Evolutionary conservation across 2,113 vertebrate genomes (phyloP).

Genomic region (Bettongia penicillata): DNA sequence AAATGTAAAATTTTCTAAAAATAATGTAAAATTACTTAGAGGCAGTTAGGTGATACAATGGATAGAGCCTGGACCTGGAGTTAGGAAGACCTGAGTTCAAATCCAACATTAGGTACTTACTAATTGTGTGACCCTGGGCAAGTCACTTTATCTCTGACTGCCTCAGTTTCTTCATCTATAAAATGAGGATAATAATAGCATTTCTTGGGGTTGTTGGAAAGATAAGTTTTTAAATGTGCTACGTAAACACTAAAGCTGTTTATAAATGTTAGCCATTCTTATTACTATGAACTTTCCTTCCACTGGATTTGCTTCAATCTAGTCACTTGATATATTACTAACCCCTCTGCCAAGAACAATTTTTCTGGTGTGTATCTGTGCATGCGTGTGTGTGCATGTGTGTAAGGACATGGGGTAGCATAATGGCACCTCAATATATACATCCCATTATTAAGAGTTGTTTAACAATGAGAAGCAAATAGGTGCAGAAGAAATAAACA

Average conservation of each 20-base stretch:
- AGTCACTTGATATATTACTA: not conserved
- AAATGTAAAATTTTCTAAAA: too few species aligned
- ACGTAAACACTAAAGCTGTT: not conserved
- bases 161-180: not conserved
- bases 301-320: not conserved
- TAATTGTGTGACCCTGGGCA: not conserved
- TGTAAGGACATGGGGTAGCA: not conserved
- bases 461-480: not conserved
- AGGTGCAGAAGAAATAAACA: not conserved
- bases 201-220: not conserved
- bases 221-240: not conserved
- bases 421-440: not conserved
- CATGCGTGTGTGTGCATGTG: not conserved
- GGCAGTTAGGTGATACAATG: not conserved
- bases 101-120: not conserved
- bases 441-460: not conserved
- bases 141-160: not conserved
- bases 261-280: not conserved
- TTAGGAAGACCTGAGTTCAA: not conserved
- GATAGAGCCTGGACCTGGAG: not conserved
- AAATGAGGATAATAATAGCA: not conserved
- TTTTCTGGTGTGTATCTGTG: not conserved
- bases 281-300: not conserved
- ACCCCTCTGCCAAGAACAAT: not conserved
- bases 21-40: not conserved